These are phyloP conservation scores for Erpornis zantholeuca DNA, from an alignment of 2,113 vertebrate genomes.

Conservation along the genomic window DNA sequence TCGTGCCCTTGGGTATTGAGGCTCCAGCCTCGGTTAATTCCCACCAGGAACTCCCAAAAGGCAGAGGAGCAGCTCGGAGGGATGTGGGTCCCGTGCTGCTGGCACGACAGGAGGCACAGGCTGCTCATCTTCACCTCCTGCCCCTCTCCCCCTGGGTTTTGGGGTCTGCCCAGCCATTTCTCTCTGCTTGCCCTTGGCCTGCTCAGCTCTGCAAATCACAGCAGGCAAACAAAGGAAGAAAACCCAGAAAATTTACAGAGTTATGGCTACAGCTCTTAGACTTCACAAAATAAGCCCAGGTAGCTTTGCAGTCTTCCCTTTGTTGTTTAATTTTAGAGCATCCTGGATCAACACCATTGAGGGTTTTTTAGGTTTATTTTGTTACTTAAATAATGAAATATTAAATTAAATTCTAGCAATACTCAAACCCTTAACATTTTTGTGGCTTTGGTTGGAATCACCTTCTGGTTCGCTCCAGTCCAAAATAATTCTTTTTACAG, in stretches of 20 bases:
- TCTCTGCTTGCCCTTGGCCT: background rate
- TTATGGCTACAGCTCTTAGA: background rate
- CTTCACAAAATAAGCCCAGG: background rate
- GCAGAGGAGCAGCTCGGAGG: background rate
- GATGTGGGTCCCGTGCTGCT: background rate
- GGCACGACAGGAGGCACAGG: background rate
- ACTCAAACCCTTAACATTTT: background rate
- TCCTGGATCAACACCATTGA: background rate
- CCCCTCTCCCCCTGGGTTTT: background rate
- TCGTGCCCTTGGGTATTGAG: fast-evolving
- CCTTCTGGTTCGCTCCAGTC: background rate
- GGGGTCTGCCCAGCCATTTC: background rate
- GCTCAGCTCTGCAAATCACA: background rate
- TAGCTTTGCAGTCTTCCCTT: background rate
- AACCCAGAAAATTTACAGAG: background rate
- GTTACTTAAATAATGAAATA: background rate
- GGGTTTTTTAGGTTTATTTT: background rate
- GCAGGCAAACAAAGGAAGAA: background rate
- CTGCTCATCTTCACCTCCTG: background rate
- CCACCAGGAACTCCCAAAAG: background rate
- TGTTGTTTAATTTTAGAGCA: background rate
- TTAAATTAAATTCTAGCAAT: background rate
- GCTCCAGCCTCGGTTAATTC: background rate
- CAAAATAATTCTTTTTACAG: background rate
- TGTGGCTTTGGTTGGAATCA: background rate